phyloP scores from a whole-genome alignment of 2,113 vertebrate species.

The Tenebrosternarchus preto region DNA sequence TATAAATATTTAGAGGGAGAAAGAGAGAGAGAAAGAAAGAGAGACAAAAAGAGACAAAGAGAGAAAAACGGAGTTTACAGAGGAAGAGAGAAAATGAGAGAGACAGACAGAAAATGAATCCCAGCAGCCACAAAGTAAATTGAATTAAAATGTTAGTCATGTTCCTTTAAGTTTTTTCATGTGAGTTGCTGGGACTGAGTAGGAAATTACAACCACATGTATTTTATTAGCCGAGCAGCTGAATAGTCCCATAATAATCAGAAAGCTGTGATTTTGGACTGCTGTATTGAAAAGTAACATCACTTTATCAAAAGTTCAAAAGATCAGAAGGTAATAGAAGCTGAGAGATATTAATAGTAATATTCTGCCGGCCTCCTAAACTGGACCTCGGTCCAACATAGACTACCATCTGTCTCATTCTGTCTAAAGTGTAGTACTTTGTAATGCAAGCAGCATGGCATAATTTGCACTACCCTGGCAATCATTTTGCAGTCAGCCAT shows the following conservation, averaged over 20 bases:
- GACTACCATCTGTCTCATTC: not conserved
- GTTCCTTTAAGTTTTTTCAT: not conserved
- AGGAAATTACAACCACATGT: constrained; percentile 5
- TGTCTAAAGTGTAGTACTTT: not conserved
- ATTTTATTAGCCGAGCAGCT: not conserved
- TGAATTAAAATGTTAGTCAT: constrained; percentile 23
- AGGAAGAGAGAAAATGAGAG: not conserved
- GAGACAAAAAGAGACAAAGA: constrained; percentile 24
- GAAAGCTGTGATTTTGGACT: not conserved
- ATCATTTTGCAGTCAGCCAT: not conserved
- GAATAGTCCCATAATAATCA: not conserved
- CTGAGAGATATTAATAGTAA: not conserved
- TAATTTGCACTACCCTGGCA: not conserved
- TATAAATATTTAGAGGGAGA: constrained; percentile 55
- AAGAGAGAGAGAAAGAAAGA: not conserved
- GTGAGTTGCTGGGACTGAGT: not conserved
- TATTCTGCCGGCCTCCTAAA: not conserved
- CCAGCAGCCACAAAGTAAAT: constrained; percentile 22
- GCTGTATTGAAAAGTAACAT: no score
- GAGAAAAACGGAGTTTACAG: not conserved
- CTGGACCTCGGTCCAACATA: not conserved
- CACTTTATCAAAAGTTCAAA: not conserved
- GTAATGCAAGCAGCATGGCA: not conserved
- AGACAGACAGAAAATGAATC: constrained; percentile 32
- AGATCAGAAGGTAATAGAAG: not conserved